Evolutionary conservation across 1,140 invertebrate species (phyloP), one percentile per base, ranked within the genome.

Genomic region (Drosophila burlai): DNA sequence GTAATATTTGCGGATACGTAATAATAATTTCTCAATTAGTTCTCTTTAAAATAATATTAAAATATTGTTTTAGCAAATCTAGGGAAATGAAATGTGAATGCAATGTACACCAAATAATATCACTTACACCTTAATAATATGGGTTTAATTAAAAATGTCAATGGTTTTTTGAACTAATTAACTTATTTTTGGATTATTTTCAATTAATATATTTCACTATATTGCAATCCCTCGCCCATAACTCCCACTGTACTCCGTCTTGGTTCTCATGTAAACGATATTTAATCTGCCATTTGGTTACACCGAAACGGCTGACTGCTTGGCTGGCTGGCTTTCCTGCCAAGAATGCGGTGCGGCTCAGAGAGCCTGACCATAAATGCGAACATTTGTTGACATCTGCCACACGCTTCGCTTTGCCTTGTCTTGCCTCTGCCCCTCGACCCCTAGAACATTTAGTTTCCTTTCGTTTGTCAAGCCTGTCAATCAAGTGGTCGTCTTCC

Each of bases 321-420:
- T 49, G 46, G 4, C 21, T 47, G 21, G n/a, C 49, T 52, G 49
- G 18, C 34, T 34, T 55, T 61, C 29, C 52, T 58, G 46, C 47
- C 59, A 84, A 84, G 82, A 85, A 84, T 84, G 82, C 76, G 69
- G 36, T 46, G 71, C 54, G 54, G 36, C 64, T 55, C 24, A 65
- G 29, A 29, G 40, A 73, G 80, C 75, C 61, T 66, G 60, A 74
- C 66, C 80, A 63, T 80, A 75, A 84, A 86, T 59, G 76, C 52
- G 65, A 80, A 86, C 84, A 86, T 69, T 87, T 80, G 84, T 84
- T 87, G 83, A 87, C 83, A 87, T 87, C 83, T 87, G 83, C 83
- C 83, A 89, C 84, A 87, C 83, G 80, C 69, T 72, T 60, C 55
- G 36, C 40, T 36, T 43, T 29, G 15, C 40, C 52, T 3, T 11